Evolutionary conservation across 2,113 vertebrate genomes (phyloP).

Genomic region (Peromyscus polionotus): DNA sequence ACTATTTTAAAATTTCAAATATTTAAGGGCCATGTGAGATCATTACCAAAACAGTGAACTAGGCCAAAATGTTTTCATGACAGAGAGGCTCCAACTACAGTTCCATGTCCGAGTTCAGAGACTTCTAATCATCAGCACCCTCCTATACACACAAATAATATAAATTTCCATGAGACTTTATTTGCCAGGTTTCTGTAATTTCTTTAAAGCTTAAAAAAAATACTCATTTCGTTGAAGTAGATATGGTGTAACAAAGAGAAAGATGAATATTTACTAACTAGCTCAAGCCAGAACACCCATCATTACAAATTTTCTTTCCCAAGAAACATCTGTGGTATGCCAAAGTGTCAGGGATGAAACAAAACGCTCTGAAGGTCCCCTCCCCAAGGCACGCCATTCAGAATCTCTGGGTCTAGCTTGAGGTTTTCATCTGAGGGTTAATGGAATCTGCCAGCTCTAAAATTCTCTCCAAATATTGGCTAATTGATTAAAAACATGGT

Average conservation of each 20-base stretch:
- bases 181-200: neutral
- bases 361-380: neutral
- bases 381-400: conserved; percentile 33
- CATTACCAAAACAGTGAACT: conserved; percentile 29
- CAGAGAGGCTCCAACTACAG: neutral
- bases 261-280: neutral
- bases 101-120: neutral
- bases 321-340: neutral
- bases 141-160: conserved; percentile 16
- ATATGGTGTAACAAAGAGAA: conserved; percentile 8
- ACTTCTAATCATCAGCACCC: conserved; percentile 33
- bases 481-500: conserved; percentile 66
- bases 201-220: neutral
- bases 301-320: conserved; percentile 3
- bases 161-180: conserved; percentile 4
- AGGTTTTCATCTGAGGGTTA: conserved; percentile 23
- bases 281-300: conserved; percentile 47
- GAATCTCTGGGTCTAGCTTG: conserved; percentile 29
- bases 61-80: conserved; percentile 23
- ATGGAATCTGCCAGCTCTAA: conserved; percentile 38
- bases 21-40: conserved; percentile 2
- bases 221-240: conserved; percentile 1
- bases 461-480: conserved; percentile 54
- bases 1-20: conserved; percentile 62
- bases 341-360: neutral